These are phyloP conservation scores for Agapornis roseicollis DNA, from an alignment of 2,113 vertebrate genomes.

Conservation along the genomic window DNA sequence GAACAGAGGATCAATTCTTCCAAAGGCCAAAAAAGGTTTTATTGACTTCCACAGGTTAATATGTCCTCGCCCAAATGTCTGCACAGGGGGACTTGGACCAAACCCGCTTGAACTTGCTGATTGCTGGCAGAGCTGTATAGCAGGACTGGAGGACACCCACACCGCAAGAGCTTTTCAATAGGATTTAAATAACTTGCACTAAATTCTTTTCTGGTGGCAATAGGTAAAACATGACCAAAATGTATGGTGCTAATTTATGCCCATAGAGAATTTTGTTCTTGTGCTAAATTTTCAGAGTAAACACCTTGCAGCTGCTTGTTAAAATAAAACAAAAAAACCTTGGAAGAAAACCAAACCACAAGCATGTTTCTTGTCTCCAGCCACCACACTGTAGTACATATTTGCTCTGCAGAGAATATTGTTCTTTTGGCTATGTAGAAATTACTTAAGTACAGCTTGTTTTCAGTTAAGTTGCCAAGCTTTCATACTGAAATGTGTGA, in stretches of 20 bases:
- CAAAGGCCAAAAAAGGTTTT: background rate
- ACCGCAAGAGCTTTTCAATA: background rate
- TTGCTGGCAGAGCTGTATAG: background rate
- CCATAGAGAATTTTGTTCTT: slow-evolving; percentile 18
- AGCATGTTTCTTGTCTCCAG: slow-evolving; percentile 46
- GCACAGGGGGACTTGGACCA: background rate
- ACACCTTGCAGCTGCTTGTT: slow-evolving; percentile 45
- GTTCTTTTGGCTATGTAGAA: slow-evolving; percentile 65
- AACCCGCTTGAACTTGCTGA: background rate
- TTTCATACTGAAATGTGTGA: slow-evolving; percentile 30
- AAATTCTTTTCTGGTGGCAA: slow-evolving; percentile 35
- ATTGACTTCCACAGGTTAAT: background rate
- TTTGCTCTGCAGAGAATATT: slow-evolving; percentile 51
- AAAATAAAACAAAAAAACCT: slow-evolving; percentile 54
- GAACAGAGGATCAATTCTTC: background rate
- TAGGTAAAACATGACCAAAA: background rate
- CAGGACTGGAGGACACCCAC: background rate
- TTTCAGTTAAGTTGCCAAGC: slow-evolving; percentile 56
- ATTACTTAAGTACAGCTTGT: slow-evolving; percentile 55
- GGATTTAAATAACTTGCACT: background rate
- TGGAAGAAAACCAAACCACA: slow-evolving; percentile 66
- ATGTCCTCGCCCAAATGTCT: background rate
- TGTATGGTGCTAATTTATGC: background rate
- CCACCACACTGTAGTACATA: background rate
- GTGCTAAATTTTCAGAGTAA: slow-evolving; percentile 32